Base-by-base conservation (phyloP, 2,888 invertebrate species). In the Phengaris alcon region DNA sequence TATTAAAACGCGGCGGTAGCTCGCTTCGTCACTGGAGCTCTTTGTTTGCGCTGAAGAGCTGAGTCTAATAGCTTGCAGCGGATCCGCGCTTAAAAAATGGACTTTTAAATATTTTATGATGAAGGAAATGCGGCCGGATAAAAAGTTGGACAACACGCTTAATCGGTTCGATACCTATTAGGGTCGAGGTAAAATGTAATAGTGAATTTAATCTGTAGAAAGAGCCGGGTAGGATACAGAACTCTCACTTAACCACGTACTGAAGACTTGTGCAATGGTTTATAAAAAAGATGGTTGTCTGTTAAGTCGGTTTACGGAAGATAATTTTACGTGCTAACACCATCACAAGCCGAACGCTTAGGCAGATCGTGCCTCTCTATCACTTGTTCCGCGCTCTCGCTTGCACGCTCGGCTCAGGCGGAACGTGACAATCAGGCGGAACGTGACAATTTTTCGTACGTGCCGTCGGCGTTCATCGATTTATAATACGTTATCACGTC, bases 11-110 rank as follows among this genome's bases (percentile, higher is more conserved):
- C 85, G 88, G 87, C 84, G 81, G 85, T 84, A 87, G 88, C 88
- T 84, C 85, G 87, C 85, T 86, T 85, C 88, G 87, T 88, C 89
- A 87, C 88, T 88, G 88, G 85, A 86, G 87, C 90, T 88, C 91
- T 92, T 92, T 92, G 92, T 92, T 93, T 90, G 89, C 88, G 84
- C 86, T 92, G 90, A 91, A 92, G 91, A 88, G 91, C 89, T 90
- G 91, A 88, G 90, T 91, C 88, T 92, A 93, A 93, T 92, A 93
- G 92, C 91, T 90, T 90, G 90, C 91, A 90, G 89, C 90, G 88
- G 87, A 90, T 91, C 88, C 85, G 83, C 84, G 90, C 88, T 90
- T 90, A 88, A 91, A 70, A 91, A 91, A 90, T 91, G 88, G 85
- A 90, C 89, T 90, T 89, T 90, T 91, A 88, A 91, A 91, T 91